Evolutionary conservation across 1,140 invertebrate genomes (phyloP).

Genomic region (Caenorhabditis inopinata): DNA sequence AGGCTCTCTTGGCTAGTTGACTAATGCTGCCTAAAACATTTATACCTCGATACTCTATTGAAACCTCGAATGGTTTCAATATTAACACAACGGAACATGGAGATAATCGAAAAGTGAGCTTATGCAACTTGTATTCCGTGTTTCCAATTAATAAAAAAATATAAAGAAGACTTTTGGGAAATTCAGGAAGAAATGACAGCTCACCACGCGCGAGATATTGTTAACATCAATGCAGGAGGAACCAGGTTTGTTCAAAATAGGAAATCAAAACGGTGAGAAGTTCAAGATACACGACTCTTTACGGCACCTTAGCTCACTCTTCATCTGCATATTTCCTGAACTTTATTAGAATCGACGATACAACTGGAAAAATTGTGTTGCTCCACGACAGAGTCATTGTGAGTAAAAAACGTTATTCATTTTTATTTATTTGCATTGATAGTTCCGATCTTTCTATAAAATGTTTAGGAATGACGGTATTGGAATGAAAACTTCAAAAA

Average conservation of each 20-base stretch:
- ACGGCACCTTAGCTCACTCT: not conserved
- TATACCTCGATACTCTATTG: no score
- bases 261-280: not conserved
- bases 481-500: no score
- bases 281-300: not conserved
- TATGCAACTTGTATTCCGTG: no score
- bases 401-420: not conserved
- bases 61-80: not conserved
- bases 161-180: not conserved
- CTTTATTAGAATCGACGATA: not conserved
- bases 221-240: constrained; percentile 7
- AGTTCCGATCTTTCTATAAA: no score
- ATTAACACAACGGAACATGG: not conserved
- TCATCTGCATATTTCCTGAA: constrained; percentile 1
- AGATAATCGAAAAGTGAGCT: not conserved
- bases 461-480: no score
- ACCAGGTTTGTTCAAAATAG: not conserved
- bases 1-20: not conserved
- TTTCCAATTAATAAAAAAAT: not conserved
- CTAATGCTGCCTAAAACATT: not conserved
- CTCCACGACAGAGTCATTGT: not conserved
- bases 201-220: not conserved
- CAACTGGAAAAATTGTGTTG: not conserved
- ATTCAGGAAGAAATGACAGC: constrained; percentile 1
- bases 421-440: no score